Base-by-base conservation (phyloP, 2,888 invertebrate genomes). In the Volucella bombylans region DNA sequence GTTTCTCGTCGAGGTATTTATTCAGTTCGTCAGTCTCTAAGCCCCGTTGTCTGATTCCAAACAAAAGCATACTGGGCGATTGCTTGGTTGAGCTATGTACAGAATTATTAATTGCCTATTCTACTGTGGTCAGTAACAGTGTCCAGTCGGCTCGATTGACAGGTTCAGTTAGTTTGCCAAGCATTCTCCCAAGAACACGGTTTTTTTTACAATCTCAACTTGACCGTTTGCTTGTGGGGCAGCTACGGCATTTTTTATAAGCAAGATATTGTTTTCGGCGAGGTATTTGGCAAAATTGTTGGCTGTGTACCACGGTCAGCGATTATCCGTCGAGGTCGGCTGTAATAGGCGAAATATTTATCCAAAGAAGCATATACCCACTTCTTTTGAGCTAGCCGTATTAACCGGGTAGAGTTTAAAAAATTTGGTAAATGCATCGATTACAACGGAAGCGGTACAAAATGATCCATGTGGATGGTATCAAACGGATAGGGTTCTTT, bases 391-490 rank as follows among this genome's bases (percentile, higher is more conserved):
- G n/a, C 49, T 62, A 12, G 41, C 54, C 1, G 76, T 47, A 41
- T n/a, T n/a, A n/a, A n/a, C n/a, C n/a, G n/a, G n/a, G n/a, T n/a
- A n/a, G n/a, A n/a, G n/a, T n/a, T n/a, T n/a, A n/a, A n/a, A n/a
- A n/a, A n/a, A 74, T 67, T 14, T 59, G 23, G n/a, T 67, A 68
- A 6, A 80, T 67, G 62, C 65, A 52, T 81, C 71, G 11, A 81
- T 47, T 23, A 69, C 43, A 4, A 82, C 47, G 88, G 87, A 72
- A 92, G 91, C 2, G 91, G 91, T 1, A 91, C 91, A 4, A 92
- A 72, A 82, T 92, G 92, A 79, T 92, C 92, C 0, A 92, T 73
- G 74, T 92, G 91, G 15, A 92, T 43, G 0, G 76, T 76, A 43
- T 64, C 47, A 39, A 83, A 85, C 11, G 71, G 85, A 4, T 54